Conservation (phyloP, 2,113 vertebrate species). For the Engraulis encrasicolus region DNA sequence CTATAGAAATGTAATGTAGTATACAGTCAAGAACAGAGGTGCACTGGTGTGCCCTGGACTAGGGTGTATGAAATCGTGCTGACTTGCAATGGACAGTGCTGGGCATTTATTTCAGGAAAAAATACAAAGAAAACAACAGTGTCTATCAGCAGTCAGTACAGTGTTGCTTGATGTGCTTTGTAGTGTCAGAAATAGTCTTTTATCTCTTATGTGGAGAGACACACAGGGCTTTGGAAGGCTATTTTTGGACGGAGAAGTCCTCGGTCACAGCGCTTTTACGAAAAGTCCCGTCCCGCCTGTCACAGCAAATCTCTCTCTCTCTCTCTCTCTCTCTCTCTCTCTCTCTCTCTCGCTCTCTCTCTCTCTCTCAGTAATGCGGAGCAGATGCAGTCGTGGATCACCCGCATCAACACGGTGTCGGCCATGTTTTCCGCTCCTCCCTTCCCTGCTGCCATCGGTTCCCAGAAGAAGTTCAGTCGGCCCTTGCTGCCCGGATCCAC, state of each 20-base stretch:
- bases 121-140: not conserved
- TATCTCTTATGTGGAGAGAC: not conserved
- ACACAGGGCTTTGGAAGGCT: not conserved
- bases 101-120: not conserved
- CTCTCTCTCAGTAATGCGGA: constrained; percentile 79
- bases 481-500: constrained; percentile 89
- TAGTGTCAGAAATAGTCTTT: not conserved
- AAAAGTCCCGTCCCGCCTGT: not conserved
- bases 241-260: not conserved
- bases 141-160: not conserved
- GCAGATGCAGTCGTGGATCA: constrained; percentile 99
- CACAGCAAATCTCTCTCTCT: not conserved
- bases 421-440: constrained; percentile 96
- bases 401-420: constrained; percentile 93
- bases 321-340: not conserved
- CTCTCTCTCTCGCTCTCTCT: not conserved
- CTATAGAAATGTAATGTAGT: too few species aligned
- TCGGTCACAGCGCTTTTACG: not conserved
- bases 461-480: constrained; percentile 94
- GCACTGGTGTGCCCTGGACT: not conserved
- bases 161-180: not conserved
- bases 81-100: not conserved
- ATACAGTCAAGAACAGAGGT: too few species aligned
- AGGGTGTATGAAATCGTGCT: not conserved
- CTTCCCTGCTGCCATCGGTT: constrained; percentile 95